These are phyloP conservation scores for Phortica magna DNA, from an alignment of 2,888 invertebrate species.

Conservation along the genomic window DNA sequence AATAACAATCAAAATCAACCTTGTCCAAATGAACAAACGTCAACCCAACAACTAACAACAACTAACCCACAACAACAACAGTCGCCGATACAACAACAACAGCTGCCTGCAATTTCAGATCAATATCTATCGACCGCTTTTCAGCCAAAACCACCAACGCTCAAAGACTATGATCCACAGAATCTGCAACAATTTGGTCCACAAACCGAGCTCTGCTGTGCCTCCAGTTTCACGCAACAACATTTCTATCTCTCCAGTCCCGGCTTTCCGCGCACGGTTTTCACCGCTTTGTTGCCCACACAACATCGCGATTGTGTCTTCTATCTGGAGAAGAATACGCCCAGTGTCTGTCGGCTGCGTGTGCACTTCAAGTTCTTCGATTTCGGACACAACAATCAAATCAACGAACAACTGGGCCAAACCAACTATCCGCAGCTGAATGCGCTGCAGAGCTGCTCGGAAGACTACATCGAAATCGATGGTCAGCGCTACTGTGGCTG, in stretches of 20 bases:
- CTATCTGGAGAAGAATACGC: conserved; percentile 78
- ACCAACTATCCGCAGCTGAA: conserved; percentile 13
- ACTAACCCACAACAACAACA: conserved; percentile 33
- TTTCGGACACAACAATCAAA: conserved; percentile 73
- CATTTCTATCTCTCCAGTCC: conserved; percentile 80
- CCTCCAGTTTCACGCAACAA: conserved; percentile 76
- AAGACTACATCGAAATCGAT: conserved; percentile 81
- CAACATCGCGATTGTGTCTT: conserved; percentile 79
- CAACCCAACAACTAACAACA: background rate
- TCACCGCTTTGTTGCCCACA: conserved; percentile 67
- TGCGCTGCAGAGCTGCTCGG: conserved; percentile 72
- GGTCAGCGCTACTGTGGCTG: conserved; percentile 81
- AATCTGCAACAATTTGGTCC: conserved; percentile 55
- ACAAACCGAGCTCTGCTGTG: conserved; percentile 76
- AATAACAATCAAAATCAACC: conserved; percentile 20
- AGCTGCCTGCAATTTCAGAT: conserved; percentile 56
- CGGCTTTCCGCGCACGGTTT: conserved; percentile 79
- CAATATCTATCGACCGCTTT: conserved; percentile 61
- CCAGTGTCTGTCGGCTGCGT: conserved; percentile 79
- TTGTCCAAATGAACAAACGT: conserved; percentile 35
- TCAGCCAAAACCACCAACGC: conserved; percentile 48
- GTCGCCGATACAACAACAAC: conserved; percentile 44
- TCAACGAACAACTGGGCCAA: conserved; percentile 19
- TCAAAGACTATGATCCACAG: conserved; percentile 60
- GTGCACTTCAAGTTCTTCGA: conserved; percentile 81